Evolutionary conservation across 1,140 invertebrate species (phyloP).

Genomic region (Heliconius himera): DNA sequence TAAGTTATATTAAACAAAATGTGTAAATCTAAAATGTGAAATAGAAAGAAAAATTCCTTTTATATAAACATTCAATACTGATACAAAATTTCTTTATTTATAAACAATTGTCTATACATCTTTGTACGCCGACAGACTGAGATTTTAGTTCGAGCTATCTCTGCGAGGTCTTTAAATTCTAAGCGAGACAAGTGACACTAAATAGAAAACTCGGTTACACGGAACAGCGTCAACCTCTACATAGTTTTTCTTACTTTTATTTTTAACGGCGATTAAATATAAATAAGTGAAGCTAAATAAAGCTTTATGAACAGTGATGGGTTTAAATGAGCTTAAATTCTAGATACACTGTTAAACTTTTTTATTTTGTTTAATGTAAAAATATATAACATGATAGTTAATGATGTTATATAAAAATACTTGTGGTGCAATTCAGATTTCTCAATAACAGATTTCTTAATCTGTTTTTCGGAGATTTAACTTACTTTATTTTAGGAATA

Average conservation of each 20-base stretch:
- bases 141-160: conserved; percentile 35
- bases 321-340: conserved; percentile 5
- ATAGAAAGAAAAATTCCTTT: not conserved
- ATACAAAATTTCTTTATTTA: conserved; percentile 8
- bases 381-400: not conserved
- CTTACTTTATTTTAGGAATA: too few relatives aligned
- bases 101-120: conserved; percentile 24
- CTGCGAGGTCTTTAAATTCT: conserved; percentile 39
- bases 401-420: too few relatives aligned
- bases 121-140: conserved; percentile 24
- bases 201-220: conserved; percentile 42
- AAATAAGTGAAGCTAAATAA: conserved; percentile 13
- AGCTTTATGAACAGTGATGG: conserved; percentile 5
- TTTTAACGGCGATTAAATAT: conserved; percentile 27
- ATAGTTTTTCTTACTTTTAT: conserved; percentile 35
- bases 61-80: not conserved
- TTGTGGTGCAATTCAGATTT: too few relatives aligned
- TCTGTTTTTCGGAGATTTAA: too few relatives aligned
- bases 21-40: not conserved
- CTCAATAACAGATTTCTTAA: too few relatives aligned
- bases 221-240: conserved; percentile 35
- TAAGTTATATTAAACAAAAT: not conserved
- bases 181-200: conserved; percentile 42
- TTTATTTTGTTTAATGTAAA: not conserved
- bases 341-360: not conserved